Base-by-base conservation (phyloP, 2,888 invertebrate species). In the Carpatolechia fugitivella region DNA sequence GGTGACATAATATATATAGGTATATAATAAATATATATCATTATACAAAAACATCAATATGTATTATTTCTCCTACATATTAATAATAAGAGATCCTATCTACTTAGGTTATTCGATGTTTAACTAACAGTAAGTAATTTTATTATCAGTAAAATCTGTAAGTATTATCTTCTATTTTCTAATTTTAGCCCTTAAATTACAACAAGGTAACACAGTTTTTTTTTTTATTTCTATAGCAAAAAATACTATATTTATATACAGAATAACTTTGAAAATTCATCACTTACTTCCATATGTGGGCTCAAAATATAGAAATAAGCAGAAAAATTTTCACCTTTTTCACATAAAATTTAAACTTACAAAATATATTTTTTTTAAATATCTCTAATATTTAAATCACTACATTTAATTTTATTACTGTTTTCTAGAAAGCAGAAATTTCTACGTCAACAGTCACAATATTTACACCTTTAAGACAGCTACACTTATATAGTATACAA, bases 241-340 rank as follows among this genome's bases (percentile, higher is more conserved):
- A 10, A 33, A 16, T 18, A n/a, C 8, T 56, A 60, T 62, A 58
- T 59, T 55, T 56, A 44, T 61, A 54, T 61, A 60, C 56, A 59
- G 38, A 51, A 18, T 59, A 56, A 53, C 52, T 56, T 40, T 55
- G 53, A 54, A 60, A 59, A 65, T 65, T 60, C 58, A 33, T 69
- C 68, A 57, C 59, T 46, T 56, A 60, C n/a, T 55, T 56, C 70
- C 65, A 74, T 74, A 78, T 75, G 72, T 63, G 79, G 79, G 79
- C 79, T 79, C 79, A 53, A 62, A 75, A 76, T 72, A 80, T 68
- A 66, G 74, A 73, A 71, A 58, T 62, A 57, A 52, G 65, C 58
- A 54, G 66, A 68, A 68, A 66, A 66, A 52, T 52, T 54, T 50
- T 54, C 46, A 55, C 31, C 44, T 54, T 31, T 38, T 52, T 55